A percentile compares a stretch with the other conserved stretches of the same genome.
Conservation (phyloP, 2,113 vertebrate species). For the Pseudorhombus dupliciocellatus region DNA sequence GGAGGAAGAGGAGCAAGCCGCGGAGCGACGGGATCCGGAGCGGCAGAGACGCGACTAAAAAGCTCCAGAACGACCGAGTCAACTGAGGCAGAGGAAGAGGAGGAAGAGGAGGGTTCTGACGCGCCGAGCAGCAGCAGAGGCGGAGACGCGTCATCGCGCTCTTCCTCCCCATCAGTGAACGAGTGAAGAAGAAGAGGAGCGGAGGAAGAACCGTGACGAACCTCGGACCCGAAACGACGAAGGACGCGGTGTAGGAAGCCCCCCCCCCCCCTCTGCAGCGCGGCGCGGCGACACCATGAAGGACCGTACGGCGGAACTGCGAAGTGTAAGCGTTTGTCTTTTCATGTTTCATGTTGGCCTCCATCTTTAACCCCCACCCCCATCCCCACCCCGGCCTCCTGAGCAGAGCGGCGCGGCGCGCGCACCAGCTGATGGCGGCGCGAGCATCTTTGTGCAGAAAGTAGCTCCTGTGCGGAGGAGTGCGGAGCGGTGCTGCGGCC, state of each 20-base stretch:
- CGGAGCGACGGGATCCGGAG: constrained; percentile 47
- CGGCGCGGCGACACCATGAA: constrained; percentile 71
- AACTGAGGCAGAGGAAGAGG: too few species aligned
- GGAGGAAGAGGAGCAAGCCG: constrained; percentile 61
- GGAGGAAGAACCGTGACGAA: background rate
- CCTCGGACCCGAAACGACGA: constrained; percentile 54
- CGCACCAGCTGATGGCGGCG: background rate
- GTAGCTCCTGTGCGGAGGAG: constrained; percentile 12
- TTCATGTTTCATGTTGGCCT: constrained; percentile 26
- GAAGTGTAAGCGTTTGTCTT: constrained; percentile 65
- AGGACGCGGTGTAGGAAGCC: constrained; percentile 45
- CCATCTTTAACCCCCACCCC: constrained; percentile 18
- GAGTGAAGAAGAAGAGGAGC: constrained; percentile 16
- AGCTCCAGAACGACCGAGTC: too few species aligned
- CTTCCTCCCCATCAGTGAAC: constrained; percentile 35
- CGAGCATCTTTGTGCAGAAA: background rate
- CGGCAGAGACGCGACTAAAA: constrained; percentile 18
- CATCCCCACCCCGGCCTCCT: background rate
- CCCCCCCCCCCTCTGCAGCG: constrained; percentile 51
- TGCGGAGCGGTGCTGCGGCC: background rate
- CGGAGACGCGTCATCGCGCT: constrained; percentile 59
- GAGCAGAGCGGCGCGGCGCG: background rate
- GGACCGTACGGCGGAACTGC: constrained; percentile 77
- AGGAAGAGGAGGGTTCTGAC: too few species aligned
- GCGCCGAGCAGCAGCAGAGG: constrained; percentile 37